Percentiles rank a stretch among this genome's conserved stretches.
phyloP scores from a whole-genome alignment of 2,113 vertebrate genomes.

The Ceyx cyanopectus region DNA sequence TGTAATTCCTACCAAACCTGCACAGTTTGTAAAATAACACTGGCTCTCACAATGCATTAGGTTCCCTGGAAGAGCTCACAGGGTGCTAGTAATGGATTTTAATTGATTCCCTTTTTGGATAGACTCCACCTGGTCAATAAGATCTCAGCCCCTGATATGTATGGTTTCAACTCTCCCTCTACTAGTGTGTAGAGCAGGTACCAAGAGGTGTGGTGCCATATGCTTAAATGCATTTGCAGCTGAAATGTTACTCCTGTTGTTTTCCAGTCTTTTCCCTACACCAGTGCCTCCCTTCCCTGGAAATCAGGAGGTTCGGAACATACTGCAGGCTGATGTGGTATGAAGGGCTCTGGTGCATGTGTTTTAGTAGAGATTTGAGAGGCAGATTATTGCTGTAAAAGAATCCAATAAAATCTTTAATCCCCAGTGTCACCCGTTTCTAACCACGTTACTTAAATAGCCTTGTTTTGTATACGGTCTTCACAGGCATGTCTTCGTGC shows the following conservation, averaged over 20 bases:
- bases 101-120: conserved; percentile 43
- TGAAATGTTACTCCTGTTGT: background rate
- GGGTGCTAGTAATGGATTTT: conserved; percentile 19
- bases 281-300: background rate
- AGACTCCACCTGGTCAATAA: background rate
- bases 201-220: background rate
- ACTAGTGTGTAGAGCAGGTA: rapidly evolving
- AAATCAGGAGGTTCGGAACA: background rate
- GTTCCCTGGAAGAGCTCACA: background rate
- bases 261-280: background rate
- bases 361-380: background rate
- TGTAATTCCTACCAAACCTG: background rate
- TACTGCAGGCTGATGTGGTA: background rate
- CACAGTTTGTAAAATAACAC: conserved; percentile 31
- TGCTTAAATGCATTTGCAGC: background rate
- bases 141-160: background rate
- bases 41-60: background rate
- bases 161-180: background rate
- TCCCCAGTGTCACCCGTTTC: background rate
- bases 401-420: background rate
- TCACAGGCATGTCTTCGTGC: rapidly evolving
- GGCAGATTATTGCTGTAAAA: background rate
- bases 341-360: background rate
- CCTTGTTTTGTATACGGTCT: rapidly evolving
- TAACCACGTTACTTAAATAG: background rate